phyloP scores from a whole-genome alignment of 1,140 invertebrate genomes.

The Odontomachus brunneus region DNA sequence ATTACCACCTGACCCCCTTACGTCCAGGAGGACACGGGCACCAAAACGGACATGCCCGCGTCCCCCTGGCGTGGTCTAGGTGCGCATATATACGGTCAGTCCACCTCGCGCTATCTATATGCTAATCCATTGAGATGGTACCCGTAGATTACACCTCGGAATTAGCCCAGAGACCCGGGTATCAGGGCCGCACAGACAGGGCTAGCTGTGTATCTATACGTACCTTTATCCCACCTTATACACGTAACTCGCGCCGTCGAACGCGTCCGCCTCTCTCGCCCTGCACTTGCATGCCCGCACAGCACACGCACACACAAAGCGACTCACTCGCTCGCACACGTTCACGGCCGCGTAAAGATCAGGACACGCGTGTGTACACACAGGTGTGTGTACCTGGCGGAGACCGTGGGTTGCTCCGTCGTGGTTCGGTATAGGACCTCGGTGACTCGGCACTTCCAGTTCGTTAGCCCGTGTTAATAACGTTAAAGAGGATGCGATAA shows the following conservation, averaged over 20 bases:
- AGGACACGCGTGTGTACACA: constrained; percentile 42
- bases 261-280: constrained; percentile 53
- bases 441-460: constrained; percentile 81
- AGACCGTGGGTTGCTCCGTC: constrained; percentile 46
- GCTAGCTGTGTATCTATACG: constrained; percentile 72
- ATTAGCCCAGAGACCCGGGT: constrained; percentile 82
- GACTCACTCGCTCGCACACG: neutral
- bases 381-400: constrained; percentile 67
- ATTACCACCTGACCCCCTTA: constrained; percentile 69
- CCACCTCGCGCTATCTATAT: constrained; percentile 85
- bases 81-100: constrained; percentile 80
- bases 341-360: constrained; percentile 35
- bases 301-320: constrained; percentile 4
- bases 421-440: constrained; percentile 65
- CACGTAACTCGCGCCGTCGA: constrained; percentile 74
- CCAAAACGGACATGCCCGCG: constrained; percentile 78
- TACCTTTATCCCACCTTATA: constrained; percentile 82
- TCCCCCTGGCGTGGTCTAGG: constrained; percentile 76
- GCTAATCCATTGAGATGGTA: constrained; percentile 86
- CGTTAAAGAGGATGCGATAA: constrained; percentile 80
- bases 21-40: constrained; percentile 73
- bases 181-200: constrained; percentile 81
- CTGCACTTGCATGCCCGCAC: constrained; percentile 63
- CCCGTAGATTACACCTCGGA: constrained; percentile 85
- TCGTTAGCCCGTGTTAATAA: constrained; percentile 83